Percentiles rank a stretch among this genome's conserved stretches.
Conservation (phyloP, 2,888 invertebrate genomes). For the Eupithecia inturbata region DNA sequence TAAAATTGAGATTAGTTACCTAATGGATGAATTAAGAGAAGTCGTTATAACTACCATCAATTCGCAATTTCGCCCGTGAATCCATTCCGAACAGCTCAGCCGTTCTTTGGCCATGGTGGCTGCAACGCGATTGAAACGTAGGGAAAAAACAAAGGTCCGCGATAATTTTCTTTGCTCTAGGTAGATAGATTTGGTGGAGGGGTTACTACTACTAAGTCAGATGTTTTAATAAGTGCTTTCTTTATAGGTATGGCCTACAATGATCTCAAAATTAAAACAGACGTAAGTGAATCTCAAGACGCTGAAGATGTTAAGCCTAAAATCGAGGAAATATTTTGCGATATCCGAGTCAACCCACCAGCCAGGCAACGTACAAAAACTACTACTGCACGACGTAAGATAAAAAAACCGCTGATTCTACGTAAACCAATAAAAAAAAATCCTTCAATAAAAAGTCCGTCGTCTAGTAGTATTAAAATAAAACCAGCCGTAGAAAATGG, state of each 20-base stretch:
- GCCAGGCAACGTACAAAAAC: neutral
- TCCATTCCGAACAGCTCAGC: neutral
- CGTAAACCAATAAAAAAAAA: neutral
- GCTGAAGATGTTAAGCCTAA: conserved; percentile 4
- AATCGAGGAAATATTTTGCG: neutral
- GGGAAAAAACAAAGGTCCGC: neutral
- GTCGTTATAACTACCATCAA: neutral
- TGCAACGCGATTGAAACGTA: neutral
- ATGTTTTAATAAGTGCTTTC: conserved; percentile 16
- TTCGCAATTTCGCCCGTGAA: neutral
- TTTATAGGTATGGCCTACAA: conserved; percentile 32
- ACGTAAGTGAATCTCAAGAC: conserved; percentile 13
- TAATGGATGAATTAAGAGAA: neutral
- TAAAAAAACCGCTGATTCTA: neutral
- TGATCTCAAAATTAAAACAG: conserved; percentile 16
- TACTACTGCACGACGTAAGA: neutral
- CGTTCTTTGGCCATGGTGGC: neutral
- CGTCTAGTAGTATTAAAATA: neutral
- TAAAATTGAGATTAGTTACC: neutral
- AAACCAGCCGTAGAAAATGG: neutral
- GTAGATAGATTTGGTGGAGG: neutral
- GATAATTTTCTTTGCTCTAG: neutral
- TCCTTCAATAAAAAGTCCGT: neutral
- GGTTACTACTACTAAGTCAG: neutral
- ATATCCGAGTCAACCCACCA: neutral